A percentile compares a stretch with the other conserved stretches of the same genome.
Conservation (phyloP, 2,113 vertebrate genomes). For the Ptyas mucosa region DNA sequence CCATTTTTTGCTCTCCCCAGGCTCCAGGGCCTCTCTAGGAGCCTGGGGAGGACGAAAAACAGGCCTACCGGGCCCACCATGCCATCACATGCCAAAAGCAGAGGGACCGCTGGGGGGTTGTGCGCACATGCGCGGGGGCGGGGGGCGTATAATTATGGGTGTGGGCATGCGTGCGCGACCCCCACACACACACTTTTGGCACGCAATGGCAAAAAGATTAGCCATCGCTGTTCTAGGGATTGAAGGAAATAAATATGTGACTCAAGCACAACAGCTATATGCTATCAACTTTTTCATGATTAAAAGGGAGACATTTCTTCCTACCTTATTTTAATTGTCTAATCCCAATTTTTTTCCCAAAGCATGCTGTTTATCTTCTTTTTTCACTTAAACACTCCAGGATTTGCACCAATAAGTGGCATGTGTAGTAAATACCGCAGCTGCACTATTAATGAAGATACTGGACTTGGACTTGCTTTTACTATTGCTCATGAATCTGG, state of each 20-base stretch:
- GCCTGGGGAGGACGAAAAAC: no score
- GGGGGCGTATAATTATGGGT: no score
- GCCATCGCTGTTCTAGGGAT: no score
- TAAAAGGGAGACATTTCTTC: background rate
- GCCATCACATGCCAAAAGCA: no score
- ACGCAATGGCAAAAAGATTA: no score
- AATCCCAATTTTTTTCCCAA: background rate
- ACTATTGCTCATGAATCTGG: conserved; percentile 91
- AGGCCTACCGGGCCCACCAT: no score
- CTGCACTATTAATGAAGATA: conserved; percentile 88
- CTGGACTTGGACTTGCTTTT: conserved; percentile 85
- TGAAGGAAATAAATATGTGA: background rate
- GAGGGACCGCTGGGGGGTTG: no score
- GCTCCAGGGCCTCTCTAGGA: no score
- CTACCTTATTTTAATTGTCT: background rate
- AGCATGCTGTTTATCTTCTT: fast-evolving
- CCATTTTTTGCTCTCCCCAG: no score
- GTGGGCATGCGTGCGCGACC: no score
- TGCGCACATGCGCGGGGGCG: no score
- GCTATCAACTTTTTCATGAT: background rate
- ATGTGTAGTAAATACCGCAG: conserved; percentile 92
- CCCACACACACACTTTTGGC: no score
- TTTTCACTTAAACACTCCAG: conserved; percentile 49
- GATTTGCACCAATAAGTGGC: conserved; percentile 89
- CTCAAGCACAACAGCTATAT: background rate